Evolutionary conservation across 2,797 vertebrate species (phyloP), one percentile per base, ranked within the genome.

Genomic region (Thamnophis elegans): DNA sequence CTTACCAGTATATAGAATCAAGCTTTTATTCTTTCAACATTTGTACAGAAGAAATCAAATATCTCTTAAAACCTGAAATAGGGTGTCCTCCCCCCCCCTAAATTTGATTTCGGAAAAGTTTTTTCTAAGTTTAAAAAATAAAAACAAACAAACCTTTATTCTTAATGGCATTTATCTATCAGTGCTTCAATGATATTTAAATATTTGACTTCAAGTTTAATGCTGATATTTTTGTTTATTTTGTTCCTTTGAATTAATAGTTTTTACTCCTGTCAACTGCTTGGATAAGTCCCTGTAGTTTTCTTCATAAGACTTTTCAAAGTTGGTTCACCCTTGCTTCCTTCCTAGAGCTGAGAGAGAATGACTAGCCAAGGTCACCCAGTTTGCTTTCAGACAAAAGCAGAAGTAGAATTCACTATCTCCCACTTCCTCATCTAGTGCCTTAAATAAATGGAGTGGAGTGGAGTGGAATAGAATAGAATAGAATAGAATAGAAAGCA

Each of bases 21-120:
- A 59, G 28, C 2, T n/a, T 5, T 47, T 85, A 42, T 13, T 18
- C 4, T n/a, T 55, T 54, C 2, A 73, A 65, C 56, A 25, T 26
- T 28, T 59, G 2, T 56, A 42, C 14, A 88, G 56, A 68, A 90
- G n/a, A 47, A 88, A 90, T 11, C 14, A 26, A 60, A 51, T 10
- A 18, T 5, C 26, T 47, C 65, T 68, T 86, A 89, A 65, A 86
- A 65, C 25, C 59, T 26, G 8, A 56, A 28, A 36, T 56, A 78
- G 55, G 28, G 28, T 0, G 1, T 53, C 4, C 0, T 53, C 4
- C 0, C 9, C 22, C n/a, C 54, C 3, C 1, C 1, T 47, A 8
- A 59, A 11, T 28, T 60, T 85, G 28, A 82, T 82, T 82, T 47
- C 73, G 2, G 28, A 82, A 82, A 90, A 8, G 26, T 51, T 42